Base-by-base conservation (phyloP, 2,797 vertebrate species). In the Mycteria americana region DNA sequence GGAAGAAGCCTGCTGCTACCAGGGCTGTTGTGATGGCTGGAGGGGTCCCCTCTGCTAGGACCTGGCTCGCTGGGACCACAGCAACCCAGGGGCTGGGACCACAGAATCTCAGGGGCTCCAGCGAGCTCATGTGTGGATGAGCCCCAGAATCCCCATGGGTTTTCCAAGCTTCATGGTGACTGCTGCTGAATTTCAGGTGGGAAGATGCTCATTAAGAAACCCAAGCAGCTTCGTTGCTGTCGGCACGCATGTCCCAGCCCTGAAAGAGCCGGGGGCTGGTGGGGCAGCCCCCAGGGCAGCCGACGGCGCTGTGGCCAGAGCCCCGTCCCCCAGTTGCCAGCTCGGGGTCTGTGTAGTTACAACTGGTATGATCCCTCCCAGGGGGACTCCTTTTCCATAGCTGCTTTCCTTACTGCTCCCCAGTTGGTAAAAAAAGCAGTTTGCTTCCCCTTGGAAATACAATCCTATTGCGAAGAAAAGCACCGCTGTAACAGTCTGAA, bases 101-200 rank as follows among this genome's bases (percentile, higher is more conserved):
- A 41, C 60, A 59, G 50, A 50, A 82, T 1, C 57, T 45, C 21
- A 13, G 50, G 45, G 31, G 21, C 39, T 82, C 39, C 77, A 31
- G 35, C 0, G 0, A 78, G 18, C 6, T 19, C 1, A 1, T 33
- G 43, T 51, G 23, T n/a, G 43, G 5, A 7, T 2, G 7, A 41
- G 18, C 18, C 19, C 25, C 84, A 21, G 43, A 14, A 3, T 17
- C 17, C 8, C 10, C 1, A 0, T 13, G n/a, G 24, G 8, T 31
- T 86, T 86, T 84, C 59, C 51, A 73, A 39, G 37, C 43, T 83
- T 92, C 31, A 1, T 3, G 57, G 69, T 68, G 43, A 30, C 48
- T 13, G n/a, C 67, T 70, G 53, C 50, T 88, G 53, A 31, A 72
- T 80, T 72, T 51, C 53, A 50, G 18, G 7, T 48, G 24, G 19